These are phyloP conservation scores for Bubo bubo DNA, from an alignment of 2,113 vertebrate species.

Conservation along the genomic window DNA sequence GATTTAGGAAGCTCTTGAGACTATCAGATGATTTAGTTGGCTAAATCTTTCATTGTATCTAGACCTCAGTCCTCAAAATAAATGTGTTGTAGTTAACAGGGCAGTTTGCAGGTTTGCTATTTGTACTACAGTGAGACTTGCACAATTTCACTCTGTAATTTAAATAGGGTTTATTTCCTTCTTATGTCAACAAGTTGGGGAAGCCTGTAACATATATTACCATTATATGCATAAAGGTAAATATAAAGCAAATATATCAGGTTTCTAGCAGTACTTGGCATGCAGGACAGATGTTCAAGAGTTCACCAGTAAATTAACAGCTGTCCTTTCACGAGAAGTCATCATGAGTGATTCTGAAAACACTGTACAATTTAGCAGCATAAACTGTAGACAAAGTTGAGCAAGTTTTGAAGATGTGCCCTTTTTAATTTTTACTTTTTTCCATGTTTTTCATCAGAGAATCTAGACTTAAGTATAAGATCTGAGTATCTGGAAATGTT, in stretches of 20 bases:
- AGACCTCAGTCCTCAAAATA: not conserved
- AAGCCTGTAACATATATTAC: not conserved
- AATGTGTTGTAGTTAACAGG: not conserved
- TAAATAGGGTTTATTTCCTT: not conserved
- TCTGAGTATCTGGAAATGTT: not conserved
- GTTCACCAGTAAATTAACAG: not conserved
- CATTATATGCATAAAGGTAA: not conserved
- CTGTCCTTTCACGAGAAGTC: not conserved
- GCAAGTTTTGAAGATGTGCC: not conserved
- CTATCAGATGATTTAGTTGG: not conserved
- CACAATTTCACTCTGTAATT: not conserved
- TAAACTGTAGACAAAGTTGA: not conserved
- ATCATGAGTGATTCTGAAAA: not conserved
- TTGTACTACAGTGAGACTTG: not conserved
- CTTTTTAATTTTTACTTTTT: not conserved
- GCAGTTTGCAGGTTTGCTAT: not conserved
- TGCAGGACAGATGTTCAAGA: not conserved
- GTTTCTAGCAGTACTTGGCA: not conserved
- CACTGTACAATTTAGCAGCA: not conserved
- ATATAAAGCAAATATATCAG: not conserved
- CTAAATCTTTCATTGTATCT: not conserved
- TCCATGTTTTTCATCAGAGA: not conserved
- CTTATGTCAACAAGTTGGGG: not conserved
- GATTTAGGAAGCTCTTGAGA: not conserved
- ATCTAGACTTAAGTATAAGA: not conserved